Evolutionary conservation across 1,140 invertebrate genomes (phyloP).

Genomic region (Bombyx mandarina): DNA sequence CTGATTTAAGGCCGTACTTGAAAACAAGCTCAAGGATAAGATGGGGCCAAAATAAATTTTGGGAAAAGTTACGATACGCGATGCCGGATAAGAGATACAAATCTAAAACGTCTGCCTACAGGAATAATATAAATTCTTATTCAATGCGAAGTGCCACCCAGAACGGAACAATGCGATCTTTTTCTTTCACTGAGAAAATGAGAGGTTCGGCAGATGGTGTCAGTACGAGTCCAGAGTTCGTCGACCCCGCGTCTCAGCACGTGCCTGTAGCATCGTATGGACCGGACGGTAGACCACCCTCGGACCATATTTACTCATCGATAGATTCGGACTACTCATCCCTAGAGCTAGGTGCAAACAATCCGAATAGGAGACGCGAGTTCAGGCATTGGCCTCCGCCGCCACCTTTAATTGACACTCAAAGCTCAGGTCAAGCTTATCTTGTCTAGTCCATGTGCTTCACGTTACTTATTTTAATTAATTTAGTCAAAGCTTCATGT

Average conservation of each 20-base stretch:
- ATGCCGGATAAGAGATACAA: conserved; percentile 78
- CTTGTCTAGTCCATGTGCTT: conserved; percentile 62
- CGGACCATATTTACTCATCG: conserved; percentile 89
- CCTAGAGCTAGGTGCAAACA: conserved; percentile 59
- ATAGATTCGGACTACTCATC: conserved; percentile 86
- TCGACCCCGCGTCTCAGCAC: conserved; percentile 49
- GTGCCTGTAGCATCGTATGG: conserved; percentile 50
- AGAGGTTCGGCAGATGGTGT: conserved; percentile 43
- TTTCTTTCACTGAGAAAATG: conserved; percentile 63
- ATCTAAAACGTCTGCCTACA: conserved; percentile 70
- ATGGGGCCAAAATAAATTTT: conserved; percentile 93
- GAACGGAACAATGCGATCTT: conserved; percentile 70
- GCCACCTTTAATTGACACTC: conserved; percentile 56
- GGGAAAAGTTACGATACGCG: conserved; percentile 90
- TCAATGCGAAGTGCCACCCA: conserved; percentile 75
- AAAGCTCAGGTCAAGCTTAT: conserved; percentile 61
- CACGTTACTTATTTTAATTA: conserved; percentile 37
- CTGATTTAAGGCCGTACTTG: conserved; percentile 89
- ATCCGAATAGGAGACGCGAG: conserved; percentile 51
- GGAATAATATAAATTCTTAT: conserved; percentile 83
- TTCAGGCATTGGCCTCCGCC: conserved; percentile 61
- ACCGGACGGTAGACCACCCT: conserved; percentile 75
- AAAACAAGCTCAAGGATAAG: conserved; percentile 85
- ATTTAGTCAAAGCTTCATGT: conserved; percentile 64
- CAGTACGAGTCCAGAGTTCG: conserved; percentile 40